phyloP scores from a whole-genome alignment of 2,797 vertebrate species.

The Melanogrammus aeglefinus region DNA sequence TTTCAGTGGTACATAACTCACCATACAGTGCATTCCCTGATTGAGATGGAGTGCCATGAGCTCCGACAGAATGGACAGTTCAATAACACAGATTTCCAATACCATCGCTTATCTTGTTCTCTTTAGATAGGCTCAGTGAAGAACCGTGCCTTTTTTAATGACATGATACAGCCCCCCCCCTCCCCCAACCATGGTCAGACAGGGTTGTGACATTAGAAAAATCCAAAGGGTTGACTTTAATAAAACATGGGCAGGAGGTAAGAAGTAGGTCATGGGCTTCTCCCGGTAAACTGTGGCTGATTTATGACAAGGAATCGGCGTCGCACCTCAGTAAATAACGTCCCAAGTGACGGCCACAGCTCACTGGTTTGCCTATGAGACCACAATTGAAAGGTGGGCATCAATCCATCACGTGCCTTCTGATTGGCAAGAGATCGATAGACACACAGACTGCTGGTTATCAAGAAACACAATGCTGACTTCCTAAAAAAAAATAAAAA shows the following conservation, averaged over 20 bases:
- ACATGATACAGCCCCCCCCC: not conserved
- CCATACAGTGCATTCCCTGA: not conserved
- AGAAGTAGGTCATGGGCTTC: not conserved
- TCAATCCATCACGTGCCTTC: slow-evolving; percentile 30
- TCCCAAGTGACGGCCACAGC: slow-evolving; percentile 20
- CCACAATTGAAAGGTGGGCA: slow-evolving; percentile 12
- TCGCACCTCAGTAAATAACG: not conserved
- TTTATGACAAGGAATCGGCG: not conserved
- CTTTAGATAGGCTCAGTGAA: not conserved
- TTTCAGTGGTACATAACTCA: not conserved
- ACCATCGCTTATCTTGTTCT: not conserved
- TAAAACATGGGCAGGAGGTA: not conserved
- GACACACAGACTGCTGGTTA: slow-evolving; percentile 34
- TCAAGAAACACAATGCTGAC: slow-evolving; percentile 58
- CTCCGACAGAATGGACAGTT: slow-evolving; percentile 33
- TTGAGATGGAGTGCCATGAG: not conserved
- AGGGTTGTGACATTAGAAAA: not conserved
- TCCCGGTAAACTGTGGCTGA: not conserved
- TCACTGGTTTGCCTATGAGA: slow-evolving; percentile 24
- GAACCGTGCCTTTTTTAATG: not conserved
- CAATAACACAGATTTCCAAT: slow-evolving; percentile 33
- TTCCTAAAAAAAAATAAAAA: slow-evolving; percentile 20
- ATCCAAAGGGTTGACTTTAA: not conserved
- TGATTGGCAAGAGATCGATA: slow-evolving; percentile 33
- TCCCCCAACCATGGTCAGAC: not conserved